Evolutionary conservation across 2,888 invertebrate genomes (phyloP).

Genomic region (Auanema freiburgensis): DNA sequence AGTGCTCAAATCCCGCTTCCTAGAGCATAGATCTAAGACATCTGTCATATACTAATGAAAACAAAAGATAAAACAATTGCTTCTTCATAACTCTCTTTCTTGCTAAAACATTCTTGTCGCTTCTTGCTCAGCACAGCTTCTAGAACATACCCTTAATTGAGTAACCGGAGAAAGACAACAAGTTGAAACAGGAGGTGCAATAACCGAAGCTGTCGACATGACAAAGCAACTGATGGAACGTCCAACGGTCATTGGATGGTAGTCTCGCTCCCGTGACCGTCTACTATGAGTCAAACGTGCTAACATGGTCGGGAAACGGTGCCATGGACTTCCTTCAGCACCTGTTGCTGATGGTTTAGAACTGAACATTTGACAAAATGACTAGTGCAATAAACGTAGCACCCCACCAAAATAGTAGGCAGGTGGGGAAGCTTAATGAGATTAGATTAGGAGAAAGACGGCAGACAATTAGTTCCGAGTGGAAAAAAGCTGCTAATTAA

Average conservation of each 20-base stretch:
- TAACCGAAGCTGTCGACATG: slow-evolving; percentile 13
- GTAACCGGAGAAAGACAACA: slow-evolving; percentile 31
- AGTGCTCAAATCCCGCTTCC: too few species aligned
- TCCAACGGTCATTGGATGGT: slow-evolving; percentile 1
- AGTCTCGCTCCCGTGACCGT: slow-evolving; percentile 3
- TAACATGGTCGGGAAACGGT: slow-evolving; percentile 26
- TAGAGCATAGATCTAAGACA: too few species aligned
- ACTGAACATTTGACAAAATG: slow-evolving; percentile 13
- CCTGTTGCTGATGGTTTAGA: slow-evolving; percentile 15
- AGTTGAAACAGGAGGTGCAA: slow-evolving; percentile 1
- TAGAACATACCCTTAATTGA: slow-evolving; percentile 25
- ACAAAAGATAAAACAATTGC: too few species aligned
- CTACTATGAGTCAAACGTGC: slow-evolving; percentile 24
- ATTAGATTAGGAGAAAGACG: slow-evolving; percentile 17
- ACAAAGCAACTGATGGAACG: slow-evolving; percentile 31
- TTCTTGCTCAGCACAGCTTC: too few species aligned
- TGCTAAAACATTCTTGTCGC: too few species aligned
- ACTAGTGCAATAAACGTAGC: too few species aligned
- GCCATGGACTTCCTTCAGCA: slow-evolving; percentile 24
- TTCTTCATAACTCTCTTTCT: too few species aligned
- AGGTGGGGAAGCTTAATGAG: slow-evolving; percentile 3
- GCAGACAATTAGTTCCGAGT: slow-evolving; percentile 24
- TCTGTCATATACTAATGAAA: too few species aligned
- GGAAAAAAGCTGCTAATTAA: slow-evolving; percentile 9
- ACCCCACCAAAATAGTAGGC: not conserved